These are phyloP conservation scores for Drosophila multiciliata DNA, from an alignment of 2,888 invertebrate genomes.

Conservation along the genomic window DNA sequence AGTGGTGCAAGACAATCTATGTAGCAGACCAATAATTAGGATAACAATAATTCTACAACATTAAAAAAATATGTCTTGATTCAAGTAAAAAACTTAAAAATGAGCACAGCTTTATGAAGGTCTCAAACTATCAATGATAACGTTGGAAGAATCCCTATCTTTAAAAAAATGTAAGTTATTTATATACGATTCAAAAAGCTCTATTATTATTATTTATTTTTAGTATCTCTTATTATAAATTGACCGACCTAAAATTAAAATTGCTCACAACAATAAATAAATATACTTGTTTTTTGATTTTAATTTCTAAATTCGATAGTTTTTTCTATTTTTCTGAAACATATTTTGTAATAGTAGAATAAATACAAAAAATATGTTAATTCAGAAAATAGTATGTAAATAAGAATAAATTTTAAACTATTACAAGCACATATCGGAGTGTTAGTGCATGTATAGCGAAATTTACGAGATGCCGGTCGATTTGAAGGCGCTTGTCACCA, in stretches of 20 bases:
- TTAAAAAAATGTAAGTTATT: no score
- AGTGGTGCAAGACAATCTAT: constrained; percentile 12
- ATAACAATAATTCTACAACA: neutral
- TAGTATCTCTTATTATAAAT: neutral
- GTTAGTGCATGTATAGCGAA: neutral
- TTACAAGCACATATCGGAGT: neutral
- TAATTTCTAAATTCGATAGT: no score
- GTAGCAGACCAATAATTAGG: neutral
- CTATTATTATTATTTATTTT: neutral
- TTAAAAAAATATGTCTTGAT: no score
- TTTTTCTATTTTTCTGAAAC: no score
- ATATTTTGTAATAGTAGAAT: no score
- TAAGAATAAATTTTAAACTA: neutral
- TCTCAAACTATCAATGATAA: neutral
- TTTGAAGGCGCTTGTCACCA: constrained; percentile 22
- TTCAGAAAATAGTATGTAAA: neutral
- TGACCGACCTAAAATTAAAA: no score
- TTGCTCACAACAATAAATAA: no score
- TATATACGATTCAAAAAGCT: neutral
- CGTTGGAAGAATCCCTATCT: no score
- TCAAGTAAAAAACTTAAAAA: neutral
- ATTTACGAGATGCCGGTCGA: constrained; percentile 13
- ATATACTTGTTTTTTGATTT: no score
- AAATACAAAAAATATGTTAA: neutral
- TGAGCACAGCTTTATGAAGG: neutral